Percentiles rank a stretch among this genome's conserved stretches.
These are phyloP conservation scores for Drosophila histrio DNA, from an alignment of 2,888 invertebrate genomes.

Conservation along the genomic window DNA sequence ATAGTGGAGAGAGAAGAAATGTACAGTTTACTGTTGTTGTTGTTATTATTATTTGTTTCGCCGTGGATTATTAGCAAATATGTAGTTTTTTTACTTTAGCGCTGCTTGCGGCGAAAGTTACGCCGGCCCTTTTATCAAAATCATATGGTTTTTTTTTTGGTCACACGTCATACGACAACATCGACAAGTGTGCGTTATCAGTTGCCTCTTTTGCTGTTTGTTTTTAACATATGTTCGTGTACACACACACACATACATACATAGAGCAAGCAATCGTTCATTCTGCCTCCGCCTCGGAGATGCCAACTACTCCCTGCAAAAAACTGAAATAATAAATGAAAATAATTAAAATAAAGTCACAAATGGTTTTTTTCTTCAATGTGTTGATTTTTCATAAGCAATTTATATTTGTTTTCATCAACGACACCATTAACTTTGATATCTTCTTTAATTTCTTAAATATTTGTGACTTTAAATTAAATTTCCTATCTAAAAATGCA, in stretches of 20 bases:
- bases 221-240: constrained; percentile 56
- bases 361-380: too few species aligned
- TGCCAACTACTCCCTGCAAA: too few species aligned
- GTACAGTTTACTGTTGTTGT: constrained; percentile 58
- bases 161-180: constrained; percentile 21
- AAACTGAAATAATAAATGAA: too few species aligned
- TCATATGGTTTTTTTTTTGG: constrained; percentile 67
- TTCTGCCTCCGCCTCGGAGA: too few species aligned
- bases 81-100: not conserved
- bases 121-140: constrained; percentile 59
- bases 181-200: constrained; percentile 39
- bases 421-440: too few species aligned
- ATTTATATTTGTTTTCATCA: too few species aligned
- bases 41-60: constrained; percentile 23
- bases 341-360: too few species aligned
- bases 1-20: constrained; percentile 32
- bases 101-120: constrained; percentile 54
- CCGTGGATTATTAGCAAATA: constrained; percentile 13
- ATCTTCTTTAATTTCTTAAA: too few species aligned
- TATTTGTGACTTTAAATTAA: too few species aligned
- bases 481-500: too few species aligned
- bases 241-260: constrained; percentile 11
- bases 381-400: too few species aligned
- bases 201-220: constrained; percentile 13
- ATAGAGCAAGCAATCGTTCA: too few species aligned